Base-by-base conservation (phyloP, 2,797 vertebrate genomes). In the Synanceia verrucosa region DNA sequence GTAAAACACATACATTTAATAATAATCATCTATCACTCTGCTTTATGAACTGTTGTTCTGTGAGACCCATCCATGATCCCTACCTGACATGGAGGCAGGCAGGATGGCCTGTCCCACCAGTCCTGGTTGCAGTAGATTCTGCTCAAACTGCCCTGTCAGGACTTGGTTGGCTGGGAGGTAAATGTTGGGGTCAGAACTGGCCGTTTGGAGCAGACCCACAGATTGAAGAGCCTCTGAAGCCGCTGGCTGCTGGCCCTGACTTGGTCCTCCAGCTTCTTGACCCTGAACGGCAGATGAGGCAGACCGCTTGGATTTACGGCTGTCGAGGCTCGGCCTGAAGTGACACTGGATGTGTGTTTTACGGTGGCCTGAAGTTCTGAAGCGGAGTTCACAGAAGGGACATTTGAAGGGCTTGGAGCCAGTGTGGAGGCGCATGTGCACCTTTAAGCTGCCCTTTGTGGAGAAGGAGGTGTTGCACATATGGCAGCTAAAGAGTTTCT, bases 341-440 rank as follows among this genome's bases (percentile, higher is more conserved):
- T 99, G 98, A 72, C 95, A 96, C 73, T 98, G 98, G 90, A 99
- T 98, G 88, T 99, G 98, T 1, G 97, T 99, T 94, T 99, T 99
- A 64, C 98, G 95, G 59, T 99, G 96, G 6, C 98, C 98, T 0
- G 98, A 99, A 0, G 98, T 99, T 14, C 98, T 96, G 91, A 99
- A 99, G 63, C 98, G 96, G 33, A 97, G 93, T 6, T 99, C 98
- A 5, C 98, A 99, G 88, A 97, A 95, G 0, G 98, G 98, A 62
- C 98, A 99, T 73, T 99, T 99, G 91, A 99, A 99, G 4, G 98
- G 98, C 81, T 99, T 99, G 65, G 98, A 98, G 78, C 98, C 98
- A 0, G 98, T 99, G 84, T 99, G 98, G 61, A 99, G 90, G 1
- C 98, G 96, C 98, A 99, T 99, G 90, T 99, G 98, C 5, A 99